phyloP scores from a whole-genome alignment of 2,113 vertebrate species.

The Pseudopipra pipra region DNA sequence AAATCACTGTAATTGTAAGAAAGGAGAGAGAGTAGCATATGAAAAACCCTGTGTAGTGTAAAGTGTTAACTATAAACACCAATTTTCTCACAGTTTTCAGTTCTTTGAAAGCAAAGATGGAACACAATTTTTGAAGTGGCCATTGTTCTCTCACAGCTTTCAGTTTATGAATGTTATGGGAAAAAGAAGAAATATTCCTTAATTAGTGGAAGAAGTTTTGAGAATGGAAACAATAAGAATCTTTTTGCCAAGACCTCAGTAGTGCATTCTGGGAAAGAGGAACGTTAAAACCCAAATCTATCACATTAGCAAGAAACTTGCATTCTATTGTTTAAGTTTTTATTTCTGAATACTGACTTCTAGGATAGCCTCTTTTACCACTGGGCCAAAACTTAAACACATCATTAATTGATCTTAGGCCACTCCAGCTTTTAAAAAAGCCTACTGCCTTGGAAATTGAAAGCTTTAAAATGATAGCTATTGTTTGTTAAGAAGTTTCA shows the following conservation, averaged over 20 bases:
- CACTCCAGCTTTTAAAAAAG: neutral
- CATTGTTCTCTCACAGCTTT: neutral
- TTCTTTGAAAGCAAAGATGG: neutral
- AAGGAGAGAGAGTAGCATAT: neutral
- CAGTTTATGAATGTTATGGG: neutral
- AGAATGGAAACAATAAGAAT: neutral
- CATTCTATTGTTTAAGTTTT: neutral
- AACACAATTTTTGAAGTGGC: neutral
- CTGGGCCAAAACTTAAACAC: neutral
- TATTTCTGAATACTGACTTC: neutral
- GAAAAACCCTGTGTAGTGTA: neutral
- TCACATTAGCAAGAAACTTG: neutral
- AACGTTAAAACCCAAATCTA: neutral
- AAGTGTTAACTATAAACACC: neutral
- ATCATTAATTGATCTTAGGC: neutral
- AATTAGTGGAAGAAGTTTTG: neutral
- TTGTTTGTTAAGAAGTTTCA: neutral
- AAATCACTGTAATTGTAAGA: neutral
- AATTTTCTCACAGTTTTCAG: neutral
- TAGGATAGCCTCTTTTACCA: neutral
- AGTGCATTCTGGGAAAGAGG: neutral
- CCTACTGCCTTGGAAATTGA: neutral
- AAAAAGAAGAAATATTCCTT: neutral
- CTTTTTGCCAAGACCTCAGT: neutral
- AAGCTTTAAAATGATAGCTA: neutral